Conservation (phyloP, 2,888 invertebrate genomes). For the Bombyx huttoni region DNA sequence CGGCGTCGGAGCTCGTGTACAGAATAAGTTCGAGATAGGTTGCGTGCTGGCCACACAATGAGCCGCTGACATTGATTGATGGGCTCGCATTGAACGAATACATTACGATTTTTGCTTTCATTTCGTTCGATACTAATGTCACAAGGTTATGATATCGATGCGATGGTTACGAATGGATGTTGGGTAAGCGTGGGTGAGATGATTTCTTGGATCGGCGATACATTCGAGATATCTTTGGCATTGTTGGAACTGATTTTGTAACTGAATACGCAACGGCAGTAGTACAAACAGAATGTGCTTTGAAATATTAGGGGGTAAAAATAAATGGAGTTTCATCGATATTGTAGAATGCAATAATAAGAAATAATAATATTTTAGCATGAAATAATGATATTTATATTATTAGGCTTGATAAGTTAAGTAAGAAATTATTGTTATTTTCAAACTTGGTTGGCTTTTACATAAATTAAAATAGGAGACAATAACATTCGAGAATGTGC, state of each 20-base stretch:
- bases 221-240: neutral
- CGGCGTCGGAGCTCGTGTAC: constrained; percentile 31
- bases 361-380: too few species aligned
- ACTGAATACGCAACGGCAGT: neutral
- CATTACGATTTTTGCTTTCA: constrained; percentile 72
- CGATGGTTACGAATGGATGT: constrained; percentile 25
- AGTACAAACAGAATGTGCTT: neutral
- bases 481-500: too few species aligned
- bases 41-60: constrained; percentile 70
- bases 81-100: constrained; percentile 65
- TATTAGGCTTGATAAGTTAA: too few species aligned
- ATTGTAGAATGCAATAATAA: too few species aligned
- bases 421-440: too few species aligned
- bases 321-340: too few species aligned
- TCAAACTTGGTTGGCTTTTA: too few species aligned
- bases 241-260: neutral
- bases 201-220: constrained; percentile 9
- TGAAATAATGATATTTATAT: too few species aligned
- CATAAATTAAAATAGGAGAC: too few species aligned
- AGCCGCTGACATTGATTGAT: constrained; percentile 67
- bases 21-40: constrained; percentile 31
- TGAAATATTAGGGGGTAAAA: too few species aligned
- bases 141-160: constrained; percentile 69
- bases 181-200: constrained; percentile 21
- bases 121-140: constrained; percentile 66